A percentile compares a stretch with the other conserved stretches of the same genome.
phyloP scores from a whole-genome alignment of 2,797 vertebrate species.

The Sebastes kiyomatsui region DNA sequence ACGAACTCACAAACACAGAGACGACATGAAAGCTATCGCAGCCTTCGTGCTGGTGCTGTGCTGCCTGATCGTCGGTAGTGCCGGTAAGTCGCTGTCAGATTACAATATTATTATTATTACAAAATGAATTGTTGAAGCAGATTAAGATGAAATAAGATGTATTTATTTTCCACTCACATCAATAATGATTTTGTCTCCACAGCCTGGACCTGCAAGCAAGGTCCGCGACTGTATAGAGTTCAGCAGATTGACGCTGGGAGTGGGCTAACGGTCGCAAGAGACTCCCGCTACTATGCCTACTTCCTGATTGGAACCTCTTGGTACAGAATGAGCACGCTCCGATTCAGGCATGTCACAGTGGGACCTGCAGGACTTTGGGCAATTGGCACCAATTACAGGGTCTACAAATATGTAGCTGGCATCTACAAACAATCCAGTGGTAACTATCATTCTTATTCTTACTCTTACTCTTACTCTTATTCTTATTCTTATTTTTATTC shows the following conservation, averaged over 20 bases:
- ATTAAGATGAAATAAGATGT: background rate
- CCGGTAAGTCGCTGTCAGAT: background rate
- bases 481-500: rapidly evolving
- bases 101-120: background rate
- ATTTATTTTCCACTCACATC: background rate
- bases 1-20: background rate
- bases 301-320: background rate
- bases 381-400: background rate
- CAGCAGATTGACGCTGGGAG: constrained; percentile 48
- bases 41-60: background rate
- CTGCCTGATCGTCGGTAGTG: background rate
- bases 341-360: constrained; percentile 29
- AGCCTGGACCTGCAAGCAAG: background rate
- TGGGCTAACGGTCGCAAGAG: constrained; percentile 19
- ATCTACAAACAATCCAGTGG: rapidly evolving
- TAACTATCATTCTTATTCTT: background rate
- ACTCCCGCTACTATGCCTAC: background rate
- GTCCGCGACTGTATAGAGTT: rapidly evolving
- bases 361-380: constrained; percentile 48
- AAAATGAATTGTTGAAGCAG: background rate
- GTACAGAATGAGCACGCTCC: background rate
- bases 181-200: background rate
- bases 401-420: constrained; percentile 20
- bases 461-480: background rate
- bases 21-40: background rate